Base-by-base conservation (phyloP, 2,113 vertebrate species). In the Syngnathus typhle region DNA sequence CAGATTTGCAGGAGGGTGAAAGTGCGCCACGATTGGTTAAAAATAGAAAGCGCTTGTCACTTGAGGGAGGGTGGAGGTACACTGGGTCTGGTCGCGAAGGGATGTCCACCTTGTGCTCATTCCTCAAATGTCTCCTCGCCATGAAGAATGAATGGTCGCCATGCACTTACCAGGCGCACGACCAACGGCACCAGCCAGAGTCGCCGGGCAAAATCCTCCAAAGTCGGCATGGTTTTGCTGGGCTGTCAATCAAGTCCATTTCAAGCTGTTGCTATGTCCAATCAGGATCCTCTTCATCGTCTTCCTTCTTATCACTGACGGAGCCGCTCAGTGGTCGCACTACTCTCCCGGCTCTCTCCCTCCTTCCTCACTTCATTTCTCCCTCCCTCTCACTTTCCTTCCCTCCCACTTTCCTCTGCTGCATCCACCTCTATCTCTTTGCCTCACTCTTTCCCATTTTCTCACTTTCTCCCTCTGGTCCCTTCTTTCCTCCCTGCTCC, bases 311-410 rank as follows among this genome's bases (percentile, higher is more conserved):
- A 62, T 36, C 39, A 27, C 61, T 44, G 39, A 63, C 9, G n/a
- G 61, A 46, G 61, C 5, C 5, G 61, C 39, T 43, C 52, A 55
- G 52, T 55, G 2, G 21, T 55, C 3, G 16, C 46, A 11, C 32
- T 37, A 11, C 23, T 27, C 63, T 56, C 63, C 39, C 9, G 18
- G 9, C 36, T 60, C 55, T 58, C 23, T 32, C 23, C 32, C 23
- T 18, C 61, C 39, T 12, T 11, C 39, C 56, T 52, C 19, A 63
- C 61, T n/a, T 9, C n/a, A 7, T n/a, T 2, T 51, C 7, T 3
- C 12, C 44, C 71, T 72, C 77, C 82, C 12, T 15, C 43, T 13
- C 43, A 13, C 49, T 39, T 56, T 70, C 68, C 38, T 19, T 37
- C 44, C 7, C 7, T 21, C 12, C 32, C 60, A 9, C 15, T 51